phyloP scores from a whole-genome alignment of 2,113 vertebrate species.

The Crotalus tigris region DNA sequence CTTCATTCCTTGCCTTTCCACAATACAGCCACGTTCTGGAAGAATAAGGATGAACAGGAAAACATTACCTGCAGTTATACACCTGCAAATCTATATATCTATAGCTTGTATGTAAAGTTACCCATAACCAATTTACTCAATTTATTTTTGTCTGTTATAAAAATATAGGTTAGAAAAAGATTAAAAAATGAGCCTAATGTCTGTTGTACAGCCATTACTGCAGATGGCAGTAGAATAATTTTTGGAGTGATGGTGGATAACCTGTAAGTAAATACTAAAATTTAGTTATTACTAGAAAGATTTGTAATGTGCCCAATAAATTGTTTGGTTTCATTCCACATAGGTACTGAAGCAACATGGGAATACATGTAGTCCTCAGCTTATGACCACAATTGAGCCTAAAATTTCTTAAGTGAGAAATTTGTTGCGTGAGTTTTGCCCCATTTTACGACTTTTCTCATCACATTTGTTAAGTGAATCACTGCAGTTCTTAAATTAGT shows the following conservation, averaged over 20 bases:
- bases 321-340: background rate
- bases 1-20: background rate
- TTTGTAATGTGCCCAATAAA: background rate
- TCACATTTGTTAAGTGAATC: background rate
- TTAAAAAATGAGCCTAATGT: constrained; percentile 60
- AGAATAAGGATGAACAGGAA: background rate
- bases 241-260: constrained; percentile 61
- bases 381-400: background rate
- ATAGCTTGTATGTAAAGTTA: background rate
- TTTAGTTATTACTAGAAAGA: background rate
- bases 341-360: background rate
- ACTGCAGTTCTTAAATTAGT: background rate
- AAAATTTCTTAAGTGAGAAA: background rate
- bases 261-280: constrained; percentile 39
- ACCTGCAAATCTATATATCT: background rate
- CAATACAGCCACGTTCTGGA: background rate
- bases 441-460: no score
- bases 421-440: background rate
- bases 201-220: constrained; percentile 61
- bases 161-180: constrained; percentile 60
- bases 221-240: constrained; percentile 45
- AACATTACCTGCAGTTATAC: background rate
- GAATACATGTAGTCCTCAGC: background rate
- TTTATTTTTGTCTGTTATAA: background rate
- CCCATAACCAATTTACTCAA: background rate